Percentiles rank a stretch among this genome's conserved stretches.
phyloP scores from a whole-genome alignment of 2,888 invertebrate species.

The Euplexia lucipara region DNA sequence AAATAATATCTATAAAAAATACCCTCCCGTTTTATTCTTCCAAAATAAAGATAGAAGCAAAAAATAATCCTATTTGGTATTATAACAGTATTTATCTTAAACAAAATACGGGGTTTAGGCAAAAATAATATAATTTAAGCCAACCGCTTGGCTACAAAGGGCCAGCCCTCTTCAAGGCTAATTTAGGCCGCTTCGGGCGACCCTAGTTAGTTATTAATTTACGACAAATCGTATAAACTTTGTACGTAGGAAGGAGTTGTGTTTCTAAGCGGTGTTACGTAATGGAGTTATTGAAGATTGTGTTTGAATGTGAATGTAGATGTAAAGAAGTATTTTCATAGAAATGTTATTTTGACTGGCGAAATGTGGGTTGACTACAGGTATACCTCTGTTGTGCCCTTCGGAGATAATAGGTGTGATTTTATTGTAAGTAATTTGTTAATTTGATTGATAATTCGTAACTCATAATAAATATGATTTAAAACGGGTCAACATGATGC shows the following conservation, averaged over 20 bases:
- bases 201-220: slow-evolving; percentile 59
- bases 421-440: no score
- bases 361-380: no score
- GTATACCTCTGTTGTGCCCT: no score
- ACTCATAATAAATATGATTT: no score
- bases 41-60: slow-evolving; percentile 15
- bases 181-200: slow-evolving; percentile 41
- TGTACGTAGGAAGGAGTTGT: slow-evolving; percentile 12
- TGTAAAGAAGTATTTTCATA: no score
- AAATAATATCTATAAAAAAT: slow-evolving; percentile 18
- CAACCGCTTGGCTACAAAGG: slow-evolving; percentile 39
- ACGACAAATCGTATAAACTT: slow-evolving; percentile 52
- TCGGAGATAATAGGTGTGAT: no score
- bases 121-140: slow-evolving; percentile 50
- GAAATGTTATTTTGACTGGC: no score
- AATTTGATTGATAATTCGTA: no score
- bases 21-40: slow-evolving; percentile 20
- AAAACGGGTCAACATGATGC: no score
- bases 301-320: background rate
- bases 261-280: slow-evolving; percentile 22
- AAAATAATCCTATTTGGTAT: slow-evolving; percentile 50
- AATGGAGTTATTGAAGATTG: slow-evolving; percentile 10
- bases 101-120: slow-evolving; percentile 47
- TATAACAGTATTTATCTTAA: slow-evolving; percentile 40
- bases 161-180: slow-evolving; percentile 47